These are phyloP conservation scores for Indri indri DNA, from an alignment of 2,113 vertebrate species.

Conservation along the genomic window DNA sequence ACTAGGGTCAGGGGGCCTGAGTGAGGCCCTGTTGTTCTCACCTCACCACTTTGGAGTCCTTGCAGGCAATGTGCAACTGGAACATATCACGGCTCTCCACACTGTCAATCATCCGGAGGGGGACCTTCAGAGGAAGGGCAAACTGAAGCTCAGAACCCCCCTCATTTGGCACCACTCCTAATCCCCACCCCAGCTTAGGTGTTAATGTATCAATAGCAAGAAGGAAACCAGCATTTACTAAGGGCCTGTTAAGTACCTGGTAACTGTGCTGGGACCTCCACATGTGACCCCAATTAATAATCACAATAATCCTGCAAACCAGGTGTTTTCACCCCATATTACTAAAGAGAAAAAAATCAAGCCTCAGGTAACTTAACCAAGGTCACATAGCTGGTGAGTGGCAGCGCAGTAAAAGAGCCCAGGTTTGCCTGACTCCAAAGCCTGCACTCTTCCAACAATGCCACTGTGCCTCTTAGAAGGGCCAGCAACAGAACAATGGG, in stretches of 20 bases:
- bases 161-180: background rate
- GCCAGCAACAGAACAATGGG: background rate
- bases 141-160: background rate
- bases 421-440: background rate
- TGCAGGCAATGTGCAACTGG: constrained; percentile 98
- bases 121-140: constrained; percentile 89
- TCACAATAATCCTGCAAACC: background rate
- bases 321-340: background rate
- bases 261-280: background rate
- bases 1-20: background rate
- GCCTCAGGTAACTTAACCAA: background rate
- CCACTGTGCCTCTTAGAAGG: background rate
- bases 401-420: background rate
- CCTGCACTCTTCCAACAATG: constrained; percentile 16
- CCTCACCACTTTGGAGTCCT: constrained; percentile 99
- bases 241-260: background rate
- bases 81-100: constrained; percentile 99
- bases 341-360: constrained; percentile 36
- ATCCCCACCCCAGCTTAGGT: background rate
- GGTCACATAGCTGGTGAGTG: constrained; percentile 4
- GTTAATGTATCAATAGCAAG: background rate
- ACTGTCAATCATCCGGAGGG: constrained; percentile 96
- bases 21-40: constrained; percentile 65
- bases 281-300: background rate
- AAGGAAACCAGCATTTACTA: background rate